Base-by-base conservation (phyloP, 2,113 vertebrate genomes). In the Dipodomys merriami region DNA sequence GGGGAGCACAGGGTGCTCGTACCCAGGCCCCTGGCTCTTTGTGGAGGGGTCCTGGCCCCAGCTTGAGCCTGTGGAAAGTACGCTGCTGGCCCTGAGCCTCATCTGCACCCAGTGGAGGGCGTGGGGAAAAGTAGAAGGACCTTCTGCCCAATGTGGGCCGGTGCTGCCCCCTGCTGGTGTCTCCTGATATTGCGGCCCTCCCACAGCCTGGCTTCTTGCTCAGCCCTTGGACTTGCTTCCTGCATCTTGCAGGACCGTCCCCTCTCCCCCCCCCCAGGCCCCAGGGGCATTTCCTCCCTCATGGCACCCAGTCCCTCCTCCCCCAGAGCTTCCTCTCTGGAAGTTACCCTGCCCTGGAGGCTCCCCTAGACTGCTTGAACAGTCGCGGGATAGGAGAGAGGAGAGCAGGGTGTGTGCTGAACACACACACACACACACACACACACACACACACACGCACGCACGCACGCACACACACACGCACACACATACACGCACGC, bases 121-220 rank as follows among this genome's bases (percentile, higher is more conserved):
- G 18, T 71, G 39, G 20, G 18, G 13, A 44, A 71, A n/a, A 25
- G 57, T 46, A 30, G 20, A 85, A 53, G 39, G 74, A 33, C 46
- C 27, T 29, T 74, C 68, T 27, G 11, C 39, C 57, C 65, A 82
- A 11, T 12, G 68, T 94, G 76, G n/a, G 72, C 13, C 18, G 2
- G 0, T 35, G 80, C 71, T n/a, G 29, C 95, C 91, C 91, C 83
- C 96, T 96, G 80, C 88, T 95, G 95, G 95, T 90, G 91, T 53
- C 22, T 6, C 23, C 0, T 15, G 27, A 74, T 30, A 35, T 53
- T 4, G 39, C 64, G 80, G 25, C 35, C 62, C 49, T 49, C 49
- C 49, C 49, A 49, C 49, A 49, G 12, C 49, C 49, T 49, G 49
- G 9, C 12, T 49, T 49, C 53, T 11, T 13, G 49, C 49, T 13